These are phyloP conservation scores for Rafetus swinhoei DNA, from an alignment of 2,113 vertebrate species.

Conservation along the genomic window DNA sequence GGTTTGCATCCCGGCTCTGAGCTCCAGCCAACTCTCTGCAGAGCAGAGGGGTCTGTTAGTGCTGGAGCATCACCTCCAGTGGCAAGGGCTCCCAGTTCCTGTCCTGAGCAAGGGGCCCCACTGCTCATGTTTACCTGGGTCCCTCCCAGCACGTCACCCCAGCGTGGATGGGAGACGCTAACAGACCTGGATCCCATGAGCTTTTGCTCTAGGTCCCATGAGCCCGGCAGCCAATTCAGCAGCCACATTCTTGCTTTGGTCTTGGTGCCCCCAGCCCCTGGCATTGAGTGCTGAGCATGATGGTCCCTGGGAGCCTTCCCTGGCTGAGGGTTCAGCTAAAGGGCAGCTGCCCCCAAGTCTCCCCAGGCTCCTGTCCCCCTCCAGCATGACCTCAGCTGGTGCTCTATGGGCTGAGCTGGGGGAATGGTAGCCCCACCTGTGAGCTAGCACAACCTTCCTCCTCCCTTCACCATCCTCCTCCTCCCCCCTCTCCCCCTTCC, in stretches of 20 bases:
- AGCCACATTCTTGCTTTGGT: not conserved
- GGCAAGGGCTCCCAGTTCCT: not conserved
- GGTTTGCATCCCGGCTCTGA: not conserved
- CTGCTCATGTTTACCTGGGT: not conserved
- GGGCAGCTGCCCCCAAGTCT: not conserved
- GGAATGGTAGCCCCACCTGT: not conserved
- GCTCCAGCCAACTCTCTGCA: not conserved
- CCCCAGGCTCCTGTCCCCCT: not conserved
- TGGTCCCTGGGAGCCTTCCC: slow-evolving; percentile 17
- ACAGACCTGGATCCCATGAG: not conserved
- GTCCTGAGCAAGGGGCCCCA: not conserved
- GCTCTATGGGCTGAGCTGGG: not conserved
- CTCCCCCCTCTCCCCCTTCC: slow-evolving; percentile 16
- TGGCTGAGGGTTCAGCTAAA: not conserved
- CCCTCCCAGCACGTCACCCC: not conserved
- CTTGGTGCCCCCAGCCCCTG: not conserved
- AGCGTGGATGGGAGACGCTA: not conserved
- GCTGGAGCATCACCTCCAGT: not conserved
- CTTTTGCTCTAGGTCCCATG: not conserved
- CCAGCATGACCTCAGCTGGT: not conserved
- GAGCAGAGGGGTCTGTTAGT: not conserved
- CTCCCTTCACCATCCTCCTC: not conserved
- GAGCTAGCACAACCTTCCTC: slow-evolving; percentile 28
- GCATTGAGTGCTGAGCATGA: not conserved
- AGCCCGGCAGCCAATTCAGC: accelerated